Base-by-base conservation (phyloP, 2,888 invertebrate genomes). In the Parnassius glacialis region DNA sequence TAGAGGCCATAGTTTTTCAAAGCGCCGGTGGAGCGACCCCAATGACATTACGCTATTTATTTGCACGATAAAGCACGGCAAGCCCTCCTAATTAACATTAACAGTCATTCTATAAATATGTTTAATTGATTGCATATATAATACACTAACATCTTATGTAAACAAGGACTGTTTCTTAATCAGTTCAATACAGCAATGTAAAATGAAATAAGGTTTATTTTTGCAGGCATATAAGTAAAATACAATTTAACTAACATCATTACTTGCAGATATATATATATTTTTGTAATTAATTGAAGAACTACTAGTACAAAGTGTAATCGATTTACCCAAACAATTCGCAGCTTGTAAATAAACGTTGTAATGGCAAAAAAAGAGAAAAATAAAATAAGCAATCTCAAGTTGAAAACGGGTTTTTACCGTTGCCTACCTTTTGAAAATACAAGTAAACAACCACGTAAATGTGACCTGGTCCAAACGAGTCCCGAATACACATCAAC, bases 371-470 rank as follows among this genome's bases (percentile, higher is more conserved):
- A 71, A 75, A 73, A 69, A 64, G 11, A 51, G 13, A 43, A 57
- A 12, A 47, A 61, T 45, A 68, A 67, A 68, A 67, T 68, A 71
- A 65, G 81, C 82, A 81, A 76, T 74, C 76, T 78, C 80, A 79
- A 43, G 12, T 74, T 70, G 69, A 75, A 76, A 87, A 89, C 90
- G 67, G 70, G 90, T 90, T 86, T 85, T 67, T 88, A 85, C 90
- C 86, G 90, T 90, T 90, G 85, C 69, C 68, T 71, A 66, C 74
- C 71, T 59, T 70, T 84, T 85, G 88, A 87, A 88, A 83, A 79
- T 76, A 77, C 75, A 73, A 75, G 80, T 79, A 83, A 85, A 80
- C 80, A 82, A 64, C 63, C 67, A 68, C 70, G 68, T 67, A 67
- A 75, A 72, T 69, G 77, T 74, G 76, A 78, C 81, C 79, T 73